A percentile compares a stretch with the other conserved stretches of the same genome.
Evolutionary conservation across 1,140 invertebrate species (phyloP).

Genomic region (Nixonia krombeini): DNA sequence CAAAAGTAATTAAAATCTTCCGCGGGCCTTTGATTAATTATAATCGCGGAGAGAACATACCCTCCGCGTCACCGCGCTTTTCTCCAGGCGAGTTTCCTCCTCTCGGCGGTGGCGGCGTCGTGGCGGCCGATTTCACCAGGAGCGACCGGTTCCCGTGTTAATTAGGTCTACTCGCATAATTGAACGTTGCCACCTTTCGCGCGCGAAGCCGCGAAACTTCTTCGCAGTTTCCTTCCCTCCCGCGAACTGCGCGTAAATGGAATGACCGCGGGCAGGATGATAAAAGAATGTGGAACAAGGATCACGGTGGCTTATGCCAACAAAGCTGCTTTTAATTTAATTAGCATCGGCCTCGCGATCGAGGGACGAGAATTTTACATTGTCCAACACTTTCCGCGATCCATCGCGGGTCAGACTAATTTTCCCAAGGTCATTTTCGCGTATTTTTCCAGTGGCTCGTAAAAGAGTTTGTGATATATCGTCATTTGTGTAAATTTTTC

Average conservation of each 20-base stretch:
- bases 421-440: no score
- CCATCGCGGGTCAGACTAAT: no score
- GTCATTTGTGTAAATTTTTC: no score
- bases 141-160: conserved; percentile 44
- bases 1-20: no score
- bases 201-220: conserved; percentile 20
- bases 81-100: not conserved
- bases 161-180: conserved; percentile 46
- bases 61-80: not conserved
- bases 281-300: conserved; percentile 40
- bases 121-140: conserved; percentile 32
- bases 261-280: conserved; percentile 4
- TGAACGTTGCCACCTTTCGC: conserved; percentile 43
- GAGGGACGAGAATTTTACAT: no score
- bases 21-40: no score
- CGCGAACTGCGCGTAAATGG: conserved; percentile 8
- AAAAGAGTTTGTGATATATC: no score
- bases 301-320: conserved; percentile 27
- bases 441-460: no score
- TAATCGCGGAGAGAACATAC: no score
- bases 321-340: conserved; percentile 41
- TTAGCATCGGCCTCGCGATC: no score
- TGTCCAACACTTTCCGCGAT: no score
- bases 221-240: conserved; percentile 38
- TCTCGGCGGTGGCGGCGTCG: not conserved